A percentile compares a stretch with the other conserved stretches of the same genome.
Evolutionary conservation across 2,797 vertebrate genomes (phyloP).

Genomic region (Sparidentex hasta): DNA sequence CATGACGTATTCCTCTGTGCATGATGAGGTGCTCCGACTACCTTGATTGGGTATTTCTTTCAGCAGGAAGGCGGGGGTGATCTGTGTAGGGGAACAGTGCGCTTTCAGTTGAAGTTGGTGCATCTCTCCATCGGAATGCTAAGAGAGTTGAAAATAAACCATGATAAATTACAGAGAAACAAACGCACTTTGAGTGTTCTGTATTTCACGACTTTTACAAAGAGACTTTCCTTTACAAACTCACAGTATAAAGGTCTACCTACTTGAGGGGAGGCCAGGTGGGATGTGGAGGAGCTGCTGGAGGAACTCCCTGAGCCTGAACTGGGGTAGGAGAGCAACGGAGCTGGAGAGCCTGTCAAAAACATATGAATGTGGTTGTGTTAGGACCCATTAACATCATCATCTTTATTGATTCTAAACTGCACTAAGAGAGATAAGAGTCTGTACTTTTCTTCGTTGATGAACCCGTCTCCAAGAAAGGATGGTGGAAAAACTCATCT

Average conservation of each 20-base stretch:
- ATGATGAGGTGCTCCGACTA: conserved; percentile 88
- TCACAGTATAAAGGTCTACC: conserved; percentile 44
- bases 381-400: conserved; percentile 12
- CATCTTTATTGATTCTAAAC: not conserved
- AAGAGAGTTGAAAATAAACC: conserved; percentile 17
- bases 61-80: conserved; percentile 82
- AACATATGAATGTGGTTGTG: conserved; percentile 18
- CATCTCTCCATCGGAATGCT: conserved; percentile 91
- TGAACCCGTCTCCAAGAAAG: conserved; percentile 91
- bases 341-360: conserved; percentile 87
- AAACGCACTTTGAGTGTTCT: not conserved
- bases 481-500: conserved; percentile 97
- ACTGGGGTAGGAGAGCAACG: conserved; percentile 89
- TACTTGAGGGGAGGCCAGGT: conserved; percentile 93
- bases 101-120: conserved; percentile 87
- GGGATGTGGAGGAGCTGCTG: conserved; percentile 92
- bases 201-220: conserved; percentile 4
- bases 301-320: conserved; percentile 93
- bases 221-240: not conserved
- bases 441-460: conserved; percentile 93
- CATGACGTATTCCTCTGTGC: conserved; percentile 95
- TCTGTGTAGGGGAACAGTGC: conserved; percentile 79
- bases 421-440: not conserved
- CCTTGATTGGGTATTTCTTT: conserved; percentile 86
- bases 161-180: not conserved